phyloP scores from a whole-genome alignment of 2,797 vertebrate species.

The Psittacula derbiana region DNA sequence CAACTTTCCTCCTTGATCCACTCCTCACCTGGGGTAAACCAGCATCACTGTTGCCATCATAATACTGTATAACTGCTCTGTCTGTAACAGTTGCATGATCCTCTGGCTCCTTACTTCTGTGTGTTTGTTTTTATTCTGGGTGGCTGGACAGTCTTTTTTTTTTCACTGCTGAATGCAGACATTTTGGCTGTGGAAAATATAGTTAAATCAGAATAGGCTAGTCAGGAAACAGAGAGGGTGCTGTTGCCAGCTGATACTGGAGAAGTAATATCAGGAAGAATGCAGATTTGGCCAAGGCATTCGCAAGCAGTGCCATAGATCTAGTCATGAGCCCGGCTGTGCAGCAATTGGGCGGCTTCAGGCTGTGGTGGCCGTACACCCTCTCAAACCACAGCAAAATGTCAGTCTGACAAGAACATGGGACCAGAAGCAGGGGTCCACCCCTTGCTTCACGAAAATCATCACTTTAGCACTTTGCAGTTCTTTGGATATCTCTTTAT shows the following conservation, averaged over 20 bases:
- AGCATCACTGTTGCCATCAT: neutral
- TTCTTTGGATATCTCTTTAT: neutral
- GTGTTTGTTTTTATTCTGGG: neutral
- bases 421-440: neutral
- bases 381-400: neutral
- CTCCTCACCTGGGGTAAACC: neutral
- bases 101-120: neutral
- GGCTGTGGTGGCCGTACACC: neutral
- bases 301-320: neutral
- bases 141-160: neutral
- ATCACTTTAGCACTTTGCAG: neutral
- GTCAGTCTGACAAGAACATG: rapidly evolving
- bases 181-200: neutral
- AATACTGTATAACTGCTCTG: neutral
- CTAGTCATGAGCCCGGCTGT: neutral
- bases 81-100: neutral
- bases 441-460: neutral
- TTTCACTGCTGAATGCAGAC: neutral
- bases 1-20: neutral
- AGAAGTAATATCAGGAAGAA: constrained; percentile 48
- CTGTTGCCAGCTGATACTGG: constrained; percentile 40
- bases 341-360: neutral
- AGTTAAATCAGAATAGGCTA: constrained; percentile 18
- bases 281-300: constrained; percentile 22
- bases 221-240: constrained; percentile 26